These are phyloP conservation scores for rabbit (Oryctolagus cuniculus) DNA, from an alignment of 2,113 vertebrate species.

Conservation along the genomic window mOryCun1.1 NC_091445.1:61817001-61817500, in stretches of 20 bases:
- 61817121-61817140: not conserved
- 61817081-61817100: not conserved
- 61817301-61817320: not conserved
- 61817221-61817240: not conserved
- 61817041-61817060: constrained; percentile 3
- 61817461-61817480: constrained; percentile 91
- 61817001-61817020: not conserved
- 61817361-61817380: not conserved
- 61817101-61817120: not conserved
- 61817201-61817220: not conserved
- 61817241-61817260: not conserved
- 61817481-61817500: constrained; percentile 83
- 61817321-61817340: not conserved
- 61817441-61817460: constrained; percentile 77
- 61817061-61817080: not conserved
- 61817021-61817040: not conserved
- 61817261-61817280: not conserved
- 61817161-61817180: not conserved
- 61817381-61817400: not conserved
- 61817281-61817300: not conserved
- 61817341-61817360: constrained; percentile 1
- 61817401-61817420: not conserved
- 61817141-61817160: not conserved
- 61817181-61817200: not conserved
- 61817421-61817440: constrained; percentile 18